Evolutionary conservation across 2,888 invertebrate genomes (phyloP), one percentile per base, ranked within the genome.

Genomic region (Vesta saturnalis): DNA sequence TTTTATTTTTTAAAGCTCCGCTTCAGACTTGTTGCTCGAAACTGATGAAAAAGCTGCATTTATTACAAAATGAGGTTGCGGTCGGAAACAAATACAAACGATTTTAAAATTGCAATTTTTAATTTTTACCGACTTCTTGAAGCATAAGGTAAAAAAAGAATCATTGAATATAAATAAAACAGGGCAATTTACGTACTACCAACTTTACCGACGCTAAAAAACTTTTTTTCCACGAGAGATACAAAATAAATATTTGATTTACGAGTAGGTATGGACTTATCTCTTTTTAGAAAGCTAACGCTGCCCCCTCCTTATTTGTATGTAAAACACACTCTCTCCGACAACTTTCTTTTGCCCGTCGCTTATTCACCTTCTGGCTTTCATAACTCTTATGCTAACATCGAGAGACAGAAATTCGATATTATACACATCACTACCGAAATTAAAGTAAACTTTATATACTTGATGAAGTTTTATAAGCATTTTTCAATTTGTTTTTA

Each of bases 161-260:
- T 23, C 23, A 23, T 8, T 23, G 23, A 5, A 8, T 23, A 23
- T 8, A 3, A 5, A 23, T 8, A 3, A 23, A n/a, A n/a, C n/a
- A n/a, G n/a, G n/a, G n/a, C n/a, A n/a, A n/a, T 5, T 43, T 43
- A 5, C 43, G 10, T 43, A n/a, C 10, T 12, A 12, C 2, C 18
- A 10, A 15, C 49, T 21, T 21, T 14, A 35, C 3, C 14, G 23
- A n/a, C 56, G 47, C 23, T 56, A 23, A 43, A 55, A 63, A 56
- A 39, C 1, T 56, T 63, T 56, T n/a, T n/a, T n/a, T n/a, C n/a
- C n/a, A 56, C 43, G 47, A 15, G 60, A 55, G 43, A 43, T 30
- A 60, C 55, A 65, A 60, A 65, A 60, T 60, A 65, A 65, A 65
- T 65, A 65, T 65, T 65, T 65, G 52, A 65, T 39, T 60, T 60